Conservation (phyloP, 2,113 vertebrate genomes). For the Sinocyclocheilus anophthalmus region DNA sequence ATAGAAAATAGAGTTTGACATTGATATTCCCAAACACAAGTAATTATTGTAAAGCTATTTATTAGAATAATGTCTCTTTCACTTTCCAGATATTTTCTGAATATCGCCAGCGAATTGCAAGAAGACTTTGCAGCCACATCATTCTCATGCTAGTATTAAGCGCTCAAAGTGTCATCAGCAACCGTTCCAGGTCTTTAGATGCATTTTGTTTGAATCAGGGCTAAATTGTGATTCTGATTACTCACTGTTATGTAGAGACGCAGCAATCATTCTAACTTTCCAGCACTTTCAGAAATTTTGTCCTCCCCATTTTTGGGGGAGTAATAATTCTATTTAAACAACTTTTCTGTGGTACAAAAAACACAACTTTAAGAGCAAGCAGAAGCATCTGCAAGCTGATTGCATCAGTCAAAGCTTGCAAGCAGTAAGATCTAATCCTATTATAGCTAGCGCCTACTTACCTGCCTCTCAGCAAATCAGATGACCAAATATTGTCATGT, state of each 20-base stretch:
- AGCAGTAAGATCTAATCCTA: neutral
- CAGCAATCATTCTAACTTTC: neutral
- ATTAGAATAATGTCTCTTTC: neutral
- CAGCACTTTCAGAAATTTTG: neutral
- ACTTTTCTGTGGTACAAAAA: neutral
- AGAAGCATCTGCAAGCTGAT: neutral
- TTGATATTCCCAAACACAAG: neutral
- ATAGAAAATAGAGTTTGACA: neutral
- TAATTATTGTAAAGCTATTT: neutral
- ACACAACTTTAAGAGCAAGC: neutral
- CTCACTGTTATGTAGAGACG: neutral
- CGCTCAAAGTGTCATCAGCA: neutral
- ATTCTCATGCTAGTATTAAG: neutral
- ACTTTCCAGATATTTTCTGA: neutral
- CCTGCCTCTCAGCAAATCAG: neutral
- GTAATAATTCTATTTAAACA: conserved; percentile 6
- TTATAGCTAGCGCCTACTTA: neutral
- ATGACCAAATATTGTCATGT: neutral
- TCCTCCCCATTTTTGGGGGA: neutral
- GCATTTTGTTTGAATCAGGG: conserved; percentile 6
- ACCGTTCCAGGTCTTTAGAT: neutral
- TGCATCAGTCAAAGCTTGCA: neutral
- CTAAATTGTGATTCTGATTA: conserved; percentile 12
- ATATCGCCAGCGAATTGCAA: too few species aligned
- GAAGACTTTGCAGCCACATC: neutral